Evolutionary conservation across 2,113 vertebrate genomes (phyloP).

Genomic region (western clawed frog (Xenopus tropicalis)): DNA sequence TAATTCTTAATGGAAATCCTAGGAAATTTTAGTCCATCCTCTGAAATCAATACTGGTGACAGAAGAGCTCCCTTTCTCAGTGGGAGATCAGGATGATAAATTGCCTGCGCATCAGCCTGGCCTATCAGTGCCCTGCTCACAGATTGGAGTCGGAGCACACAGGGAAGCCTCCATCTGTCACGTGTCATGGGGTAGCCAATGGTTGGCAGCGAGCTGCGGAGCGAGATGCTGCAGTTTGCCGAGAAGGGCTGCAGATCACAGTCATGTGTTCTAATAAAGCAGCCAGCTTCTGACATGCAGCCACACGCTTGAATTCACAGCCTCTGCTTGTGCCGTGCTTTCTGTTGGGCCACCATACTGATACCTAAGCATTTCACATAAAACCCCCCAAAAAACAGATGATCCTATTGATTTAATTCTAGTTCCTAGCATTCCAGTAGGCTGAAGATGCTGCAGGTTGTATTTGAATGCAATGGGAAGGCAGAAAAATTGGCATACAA

Average conservation of each 20-base stretch:
- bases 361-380: no score
- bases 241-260: constrained; percentile 43
- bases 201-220: constrained; percentile 46
- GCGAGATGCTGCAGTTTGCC: constrained; percentile 63
- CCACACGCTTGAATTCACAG: background rate
- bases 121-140: constrained; percentile 84
- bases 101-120: constrained; percentile 85
- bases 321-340: background rate
- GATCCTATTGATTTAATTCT: no score
- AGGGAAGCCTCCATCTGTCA: constrained; percentile 65
- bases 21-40: constrained; percentile 82
- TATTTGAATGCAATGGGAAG: no score
- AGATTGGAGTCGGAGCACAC: constrained; percentile 62
- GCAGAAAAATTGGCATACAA: no score
- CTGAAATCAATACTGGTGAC: constrained; percentile 82
- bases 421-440: no score
- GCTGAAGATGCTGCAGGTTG: no score
- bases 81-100: constrained; percentile 88
- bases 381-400: no score
- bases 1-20: constrained; percentile 81
- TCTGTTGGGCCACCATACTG: background rate
- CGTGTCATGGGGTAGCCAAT: constrained; percentile 74
- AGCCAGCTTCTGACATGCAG: background rate
- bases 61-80: constrained; percentile 82
- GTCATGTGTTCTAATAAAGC: constrained; percentile 28